Percentiles rank a stretch among this genome's conserved stretches.
Conservation (phyloP, 2,888 invertebrate genomes). For the Drosophila falleni region DNA sequence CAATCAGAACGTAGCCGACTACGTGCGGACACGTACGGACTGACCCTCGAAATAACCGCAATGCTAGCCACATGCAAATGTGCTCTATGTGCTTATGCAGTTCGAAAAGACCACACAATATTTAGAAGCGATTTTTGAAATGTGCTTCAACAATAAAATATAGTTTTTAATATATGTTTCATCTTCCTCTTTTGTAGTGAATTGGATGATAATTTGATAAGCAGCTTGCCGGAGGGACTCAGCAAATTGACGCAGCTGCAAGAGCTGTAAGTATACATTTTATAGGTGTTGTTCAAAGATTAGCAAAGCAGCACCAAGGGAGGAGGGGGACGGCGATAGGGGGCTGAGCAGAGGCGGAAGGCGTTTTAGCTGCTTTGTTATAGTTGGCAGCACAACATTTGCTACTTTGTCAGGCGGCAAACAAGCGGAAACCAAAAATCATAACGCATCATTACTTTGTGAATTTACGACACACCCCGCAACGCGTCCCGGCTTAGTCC, state of each 20-base stretch:
- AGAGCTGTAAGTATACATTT: constrained; percentile 92
- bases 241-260: constrained; percentile 91
- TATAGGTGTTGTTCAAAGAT: constrained; percentile 65
- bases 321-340: background rate
- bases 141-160: constrained; percentile 40
- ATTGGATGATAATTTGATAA: constrained; percentile 91
- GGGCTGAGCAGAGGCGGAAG: background rate
- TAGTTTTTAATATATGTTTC: constrained; percentile 22
- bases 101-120: constrained; percentile 31
- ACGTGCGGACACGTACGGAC: constrained; percentile 75
- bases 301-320: constrained; percentile 4
- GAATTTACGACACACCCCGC: constrained; percentile 70
- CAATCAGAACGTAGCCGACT: constrained; percentile 50
- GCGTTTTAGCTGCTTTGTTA: constrained; percentile 36
- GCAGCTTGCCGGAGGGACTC: constrained; percentile 91
- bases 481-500: background rate
- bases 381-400: constrained; percentile 62
- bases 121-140: constrained; percentile 46
- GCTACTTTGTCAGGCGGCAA: constrained; percentile 65
- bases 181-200: constrained; percentile 87
- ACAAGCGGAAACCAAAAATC: constrained; percentile 79
- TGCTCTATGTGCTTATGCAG: constrained; percentile 30
- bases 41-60: constrained; percentile 58
- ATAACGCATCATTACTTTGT: constrained; percentile 82
- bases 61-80: constrained; percentile 56